A percentile compares a stretch with the other conserved stretches of the same genome.
Conservation (phyloP, 2,888 invertebrate genomes). For the Leistus spinibarbis region DNA sequence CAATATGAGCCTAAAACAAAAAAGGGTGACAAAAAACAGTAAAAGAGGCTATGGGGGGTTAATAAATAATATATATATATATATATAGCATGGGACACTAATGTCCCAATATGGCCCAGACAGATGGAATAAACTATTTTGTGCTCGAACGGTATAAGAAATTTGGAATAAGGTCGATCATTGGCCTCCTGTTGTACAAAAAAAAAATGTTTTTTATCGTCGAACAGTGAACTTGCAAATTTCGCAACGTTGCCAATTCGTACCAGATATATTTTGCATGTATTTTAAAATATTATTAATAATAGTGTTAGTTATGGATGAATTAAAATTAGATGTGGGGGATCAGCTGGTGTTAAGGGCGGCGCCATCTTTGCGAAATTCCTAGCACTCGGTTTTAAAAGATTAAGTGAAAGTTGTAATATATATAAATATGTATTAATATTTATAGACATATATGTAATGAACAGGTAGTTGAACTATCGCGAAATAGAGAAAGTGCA, state of each 20-base stretch:
- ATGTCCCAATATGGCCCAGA: background rate
- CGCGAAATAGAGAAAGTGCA: background rate
- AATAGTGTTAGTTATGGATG: background rate
- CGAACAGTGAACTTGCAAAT: no score
- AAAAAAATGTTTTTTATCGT: no score
- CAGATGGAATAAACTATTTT: no score
- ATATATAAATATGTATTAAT: background rate
- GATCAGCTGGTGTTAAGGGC: background rate
- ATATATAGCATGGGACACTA: background rate
- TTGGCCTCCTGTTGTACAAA: background rate
- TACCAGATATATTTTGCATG: no score
- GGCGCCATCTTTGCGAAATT: background rate
- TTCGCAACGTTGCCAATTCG: no score
- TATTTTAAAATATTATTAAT: no score
- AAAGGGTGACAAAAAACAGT: no score
- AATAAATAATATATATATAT: no score
- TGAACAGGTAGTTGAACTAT: background rate
- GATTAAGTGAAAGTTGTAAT: background rate
- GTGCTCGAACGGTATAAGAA: background rate
- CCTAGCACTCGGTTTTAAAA: no score
- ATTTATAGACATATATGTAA: background rate
- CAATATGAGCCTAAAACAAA: no score
- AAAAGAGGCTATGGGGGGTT: no score
- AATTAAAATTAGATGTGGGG: background rate
- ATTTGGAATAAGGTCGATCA: constrained; percentile 11